phyloP scores from a whole-genome alignment of 2,113 vertebrate genomes.

The Paracanthobrama guichenoti region DNA sequence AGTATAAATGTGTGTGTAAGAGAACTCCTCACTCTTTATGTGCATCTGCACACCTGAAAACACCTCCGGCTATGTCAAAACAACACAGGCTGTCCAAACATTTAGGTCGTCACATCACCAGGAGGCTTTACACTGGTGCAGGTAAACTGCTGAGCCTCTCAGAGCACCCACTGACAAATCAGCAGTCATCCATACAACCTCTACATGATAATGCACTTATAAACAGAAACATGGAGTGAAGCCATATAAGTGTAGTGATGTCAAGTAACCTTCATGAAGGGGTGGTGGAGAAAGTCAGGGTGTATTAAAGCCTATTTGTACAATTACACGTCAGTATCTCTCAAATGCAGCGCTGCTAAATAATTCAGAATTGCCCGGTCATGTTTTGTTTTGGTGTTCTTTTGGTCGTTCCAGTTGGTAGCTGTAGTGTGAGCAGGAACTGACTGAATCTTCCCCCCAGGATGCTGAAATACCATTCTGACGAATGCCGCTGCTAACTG shows the following conservation, averaged over 20 bases:
- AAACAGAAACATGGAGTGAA: conserved; percentile 33
- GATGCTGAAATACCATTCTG: conserved; percentile 48
- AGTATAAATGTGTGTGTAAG: conserved; percentile 26
- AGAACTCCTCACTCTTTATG: background rate
- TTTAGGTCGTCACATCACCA: background rate
- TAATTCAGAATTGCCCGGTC: conserved; percentile 22
- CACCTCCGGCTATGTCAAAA: conserved; percentile 18
- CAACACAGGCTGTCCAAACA: conserved; percentile 17
- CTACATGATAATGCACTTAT: conserved; percentile 30
- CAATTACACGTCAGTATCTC: conserved; percentile 28
- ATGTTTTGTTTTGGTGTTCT: conserved; percentile 7
- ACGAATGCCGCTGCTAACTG: conserved; percentile 56
- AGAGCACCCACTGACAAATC: background rate
- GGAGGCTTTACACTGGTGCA: conserved; percentile 17
- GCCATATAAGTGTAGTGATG: background rate
- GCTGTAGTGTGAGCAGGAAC: conserved; percentile 37
- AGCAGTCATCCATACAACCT: background rate
- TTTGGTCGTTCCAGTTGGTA: background rate
- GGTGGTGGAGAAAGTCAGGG: background rate
- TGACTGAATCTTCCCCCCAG: conserved; percentile 50
- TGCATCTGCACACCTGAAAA: background rate
- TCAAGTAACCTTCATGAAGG: background rate
- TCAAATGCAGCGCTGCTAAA: conserved; percentile 19
- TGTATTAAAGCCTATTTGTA: conserved; percentile 12
- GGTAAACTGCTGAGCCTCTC: background rate